phyloP scores from a whole-genome alignment of 2,113 vertebrate species.

The Caloenas nicobarica region DNA sequence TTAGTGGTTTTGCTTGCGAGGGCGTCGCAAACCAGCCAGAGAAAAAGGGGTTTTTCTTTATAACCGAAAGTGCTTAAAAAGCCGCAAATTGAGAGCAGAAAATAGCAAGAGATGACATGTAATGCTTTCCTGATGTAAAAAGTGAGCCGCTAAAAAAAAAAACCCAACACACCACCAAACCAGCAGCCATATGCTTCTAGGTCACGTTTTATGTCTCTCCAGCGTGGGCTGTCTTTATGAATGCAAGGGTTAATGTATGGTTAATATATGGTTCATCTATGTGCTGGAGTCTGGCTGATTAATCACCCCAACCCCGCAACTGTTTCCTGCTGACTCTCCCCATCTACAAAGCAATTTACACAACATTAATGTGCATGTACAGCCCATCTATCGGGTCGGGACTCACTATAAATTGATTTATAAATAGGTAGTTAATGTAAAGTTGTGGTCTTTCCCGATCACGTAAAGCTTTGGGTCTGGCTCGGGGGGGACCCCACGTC shows the following conservation, averaged over 20 bases:
- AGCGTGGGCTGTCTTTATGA: not conserved
- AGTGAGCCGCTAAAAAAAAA: not conserved
- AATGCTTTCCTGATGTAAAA: not conserved
- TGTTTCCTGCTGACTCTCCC: not conserved
- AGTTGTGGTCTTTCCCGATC: rapidly evolving
- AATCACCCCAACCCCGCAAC: not conserved
- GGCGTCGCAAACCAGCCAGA: not conserved
- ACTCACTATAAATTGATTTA: not conserved
- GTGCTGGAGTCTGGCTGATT: not conserved
- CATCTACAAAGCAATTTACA: not conserved
- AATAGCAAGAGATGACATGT: not conserved
- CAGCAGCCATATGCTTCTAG: not conserved
- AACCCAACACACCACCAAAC: not conserved
- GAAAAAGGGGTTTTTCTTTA: not conserved
- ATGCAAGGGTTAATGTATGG: not conserved
- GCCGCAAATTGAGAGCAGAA: not conserved
- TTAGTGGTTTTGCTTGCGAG: not conserved
- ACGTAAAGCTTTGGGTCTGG: rapidly evolving
- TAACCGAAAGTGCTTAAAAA: not conserved
- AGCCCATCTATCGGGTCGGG: not conserved
- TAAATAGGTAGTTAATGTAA: not conserved
- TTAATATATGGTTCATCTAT: not conserved
- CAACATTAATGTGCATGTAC: rapidly evolving
- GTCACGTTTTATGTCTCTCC: not conserved
- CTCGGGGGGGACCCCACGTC: not conserved